Percentiles rank a stretch among this genome's conserved stretches.
These are phyloP conservation scores for Leptocoma aspasia DNA, from an alignment of 2,113 vertebrate genomes.

Conservation along the genomic window DNA sequence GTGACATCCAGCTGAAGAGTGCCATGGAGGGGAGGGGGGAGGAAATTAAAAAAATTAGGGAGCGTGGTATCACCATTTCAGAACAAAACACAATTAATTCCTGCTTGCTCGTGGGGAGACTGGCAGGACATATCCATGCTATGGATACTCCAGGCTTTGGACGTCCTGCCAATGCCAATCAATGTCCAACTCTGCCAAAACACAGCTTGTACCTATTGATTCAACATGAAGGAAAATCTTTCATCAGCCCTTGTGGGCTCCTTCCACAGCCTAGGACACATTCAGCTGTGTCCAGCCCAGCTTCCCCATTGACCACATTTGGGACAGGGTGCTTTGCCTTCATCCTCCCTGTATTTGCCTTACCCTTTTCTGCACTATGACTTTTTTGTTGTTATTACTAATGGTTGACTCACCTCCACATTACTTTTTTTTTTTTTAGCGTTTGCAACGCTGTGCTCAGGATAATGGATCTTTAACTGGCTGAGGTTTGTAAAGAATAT, in stretches of 20 bases:
- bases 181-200: background rate
- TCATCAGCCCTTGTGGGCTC: background rate
- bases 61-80: fast-evolving
- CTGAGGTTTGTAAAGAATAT: background rate
- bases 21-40: background rate
- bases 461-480: background rate
- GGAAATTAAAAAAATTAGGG: background rate
- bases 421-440: background rate
- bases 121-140: background rate
- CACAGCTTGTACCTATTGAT: background rate
- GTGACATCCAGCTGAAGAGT: background rate
- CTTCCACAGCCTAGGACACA: background rate
- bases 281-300: background rate
- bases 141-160: background rate
- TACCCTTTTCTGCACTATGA: background rate
- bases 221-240: background rate
- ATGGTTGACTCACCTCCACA: background rate
- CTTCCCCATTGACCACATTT: fast-evolving
- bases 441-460: background rate
- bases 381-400: background rate
- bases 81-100: background rate
- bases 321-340: background rate
- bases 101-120: background rate
- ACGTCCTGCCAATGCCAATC: background rate
- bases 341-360: background rate